Base-by-base conservation (phyloP, 2,888 invertebrate species). In the Cataglyphis cursor region DNA sequence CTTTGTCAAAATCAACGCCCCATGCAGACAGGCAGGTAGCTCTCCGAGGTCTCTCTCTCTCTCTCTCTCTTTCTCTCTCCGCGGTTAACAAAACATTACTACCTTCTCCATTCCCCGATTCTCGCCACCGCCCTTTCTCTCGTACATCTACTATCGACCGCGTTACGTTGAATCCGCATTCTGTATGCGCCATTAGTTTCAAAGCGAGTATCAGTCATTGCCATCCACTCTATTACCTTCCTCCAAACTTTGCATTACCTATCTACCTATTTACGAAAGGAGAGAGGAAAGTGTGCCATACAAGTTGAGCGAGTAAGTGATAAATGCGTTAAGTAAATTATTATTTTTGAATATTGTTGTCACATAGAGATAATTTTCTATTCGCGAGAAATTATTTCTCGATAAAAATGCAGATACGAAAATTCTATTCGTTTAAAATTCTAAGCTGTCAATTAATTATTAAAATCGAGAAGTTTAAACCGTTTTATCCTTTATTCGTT, bases 1-100 rank as follows among this genome's bases (percentile, higher is more conserved):
- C 91, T 91, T 92, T 91, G 89, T 91, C 90, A 85, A 88, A 88
- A 87, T 85, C 82, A 76, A 80, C 82, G 76, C 82, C 82, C 80
- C 87, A 57, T 78, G 74, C 85, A 86, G 76, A 35, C 76, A n/a
- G 80, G 73, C 85, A 80, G 85, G 82, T 84, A 83, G 73, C 21
- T 70, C 78, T 68, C 64, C 62, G 78, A 44, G 35, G 8, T 9
- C 70, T n/a, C 15, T 62, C 61, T 74, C 28, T 28, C 28, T 28
- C 24, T 28, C 28, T 28, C 28, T 31, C 61, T 31, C 18, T 61
- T 15, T 28, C 18, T 61, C 61, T 18, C 61, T 62, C 10, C 21
- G 21, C 24, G 28, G 35, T 68, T 61, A 75, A 76, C 72, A 64
- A 75, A 72, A 54, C 48, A n/a, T 24, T 54, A 41, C 44, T 48